Evolutionary conservation across 2,888 invertebrate genomes (phyloP), one percentile per base, ranked within the genome.

Genomic region (Apotomis turbidana): DNA sequence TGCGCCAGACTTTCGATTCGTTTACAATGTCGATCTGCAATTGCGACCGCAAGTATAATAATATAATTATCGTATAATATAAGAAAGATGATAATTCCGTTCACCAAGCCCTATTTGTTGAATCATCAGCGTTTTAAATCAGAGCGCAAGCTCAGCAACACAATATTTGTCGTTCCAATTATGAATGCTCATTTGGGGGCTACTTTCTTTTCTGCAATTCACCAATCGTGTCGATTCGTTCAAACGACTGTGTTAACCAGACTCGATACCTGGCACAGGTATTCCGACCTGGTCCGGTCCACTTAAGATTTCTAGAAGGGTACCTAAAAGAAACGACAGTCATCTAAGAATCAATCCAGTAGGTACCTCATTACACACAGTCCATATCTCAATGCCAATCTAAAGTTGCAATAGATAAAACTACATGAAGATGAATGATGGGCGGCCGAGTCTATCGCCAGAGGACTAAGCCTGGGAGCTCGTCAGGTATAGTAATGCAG

Each of bases 391-490:
- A 86, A 86, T 84, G 83, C 85, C 83, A 84, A 80, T 85, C 78
- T 78, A 84, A 89, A 86, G 84, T 83, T 85, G 84, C 85, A 81
- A 81, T 83, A 84, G 49, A 81, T 83, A 86, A 85, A 84, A 86
- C 89, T 90, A 89, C 87, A 84, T 91, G 90, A 83, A 78, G 76
- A 88, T 91, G 89, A 80, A 87, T 89, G 89, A 86, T 86, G 80
- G 78, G 15, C 57, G 66, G 79, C 83, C 84, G 84, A 87, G 82
- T 80, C 81, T 80, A 77, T 85, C 86, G 78, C 87, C 87, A 86
- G 85, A 84, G 83, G 84, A 85, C 80, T 81, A 79, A 76, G 78
- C 83, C 85, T 87, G 85, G 83, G 83, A 85, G 83, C 83, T 88
- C 84, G 80, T 83, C 83, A 68, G 62, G 62, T 54, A 68, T 57